Conservation (phyloP, 2,888 invertebrate species). For the Xanthostigma xanthostigma region DNA sequence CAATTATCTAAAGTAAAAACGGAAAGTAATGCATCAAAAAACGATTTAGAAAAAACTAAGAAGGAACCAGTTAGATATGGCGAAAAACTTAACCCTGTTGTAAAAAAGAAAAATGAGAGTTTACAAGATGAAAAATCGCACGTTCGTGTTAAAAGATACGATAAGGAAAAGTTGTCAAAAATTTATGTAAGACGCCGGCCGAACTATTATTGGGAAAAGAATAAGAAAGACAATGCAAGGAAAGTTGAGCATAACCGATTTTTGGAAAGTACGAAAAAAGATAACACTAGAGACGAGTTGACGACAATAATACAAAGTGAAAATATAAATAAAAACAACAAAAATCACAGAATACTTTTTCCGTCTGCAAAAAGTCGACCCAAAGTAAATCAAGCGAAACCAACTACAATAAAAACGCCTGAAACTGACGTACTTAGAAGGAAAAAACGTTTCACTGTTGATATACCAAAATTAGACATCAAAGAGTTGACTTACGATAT, state of each 20-base stretch:
- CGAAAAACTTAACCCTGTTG: not conserved
- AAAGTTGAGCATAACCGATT: not conserved
- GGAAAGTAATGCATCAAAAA: too few relatives aligned
- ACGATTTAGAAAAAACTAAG: too few relatives aligned
- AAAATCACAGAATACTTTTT: slow-evolving; percentile 8
- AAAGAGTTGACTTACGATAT: slow-evolving; percentile 17
- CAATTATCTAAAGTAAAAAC: too few relatives aligned
- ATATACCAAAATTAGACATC: slow-evolving; percentile 18
- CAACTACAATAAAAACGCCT: slow-evolving; percentile 1
- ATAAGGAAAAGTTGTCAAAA: slow-evolving; percentile 8
- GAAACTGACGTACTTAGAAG: too few relatives aligned
- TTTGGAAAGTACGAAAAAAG: not conserved
- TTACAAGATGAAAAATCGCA: not conserved
- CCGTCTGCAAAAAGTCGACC: not conserved
- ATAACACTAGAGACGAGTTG: not conserved
- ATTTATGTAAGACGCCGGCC: slow-evolving; percentile 12
- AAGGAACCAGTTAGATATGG: too few relatives aligned
- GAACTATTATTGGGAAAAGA: slow-evolving; percentile 13
- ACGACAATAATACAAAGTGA: not conserved
- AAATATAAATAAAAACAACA: slow-evolving; percentile 3
- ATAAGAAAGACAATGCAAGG: slow-evolving; percentile 4
- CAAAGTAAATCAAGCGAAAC: slow-evolving; percentile 4
- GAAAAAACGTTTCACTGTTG: slow-evolving; percentile 13
- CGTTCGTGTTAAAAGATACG: slow-evolving; percentile 8
- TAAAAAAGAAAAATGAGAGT: slow-evolving; percentile 1